Conservation (phyloP, 2,113 vertebrate species). For the Gnathonemus echidnorhynchus region DNA sequence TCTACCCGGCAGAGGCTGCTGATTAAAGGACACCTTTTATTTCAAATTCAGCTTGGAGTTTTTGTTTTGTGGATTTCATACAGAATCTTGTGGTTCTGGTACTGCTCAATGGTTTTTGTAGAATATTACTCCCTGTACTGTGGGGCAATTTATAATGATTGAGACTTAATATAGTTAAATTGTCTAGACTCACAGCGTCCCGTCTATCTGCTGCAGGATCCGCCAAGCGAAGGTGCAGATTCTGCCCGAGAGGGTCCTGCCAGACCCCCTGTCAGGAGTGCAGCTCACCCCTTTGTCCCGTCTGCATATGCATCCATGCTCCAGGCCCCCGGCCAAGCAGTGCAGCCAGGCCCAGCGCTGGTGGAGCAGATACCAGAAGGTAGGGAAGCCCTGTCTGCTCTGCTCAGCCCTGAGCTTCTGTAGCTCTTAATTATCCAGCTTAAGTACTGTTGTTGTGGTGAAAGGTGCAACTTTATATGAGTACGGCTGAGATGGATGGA, state of each 20-base stretch:
- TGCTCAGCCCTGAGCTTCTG: not conserved
- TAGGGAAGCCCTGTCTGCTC: conserved; percentile 39
- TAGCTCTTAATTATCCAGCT: not conserved
- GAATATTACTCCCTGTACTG: not conserved
- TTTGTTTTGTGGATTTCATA: not conserved
- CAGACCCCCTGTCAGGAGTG: conserved; percentile 77
- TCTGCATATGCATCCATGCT: conserved; percentile 64
- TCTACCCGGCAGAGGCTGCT: not conserved
- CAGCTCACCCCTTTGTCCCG: conserved; percentile 73
- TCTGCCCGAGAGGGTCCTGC: conserved; percentile 84
- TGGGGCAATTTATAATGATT: not conserved
- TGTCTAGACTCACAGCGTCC: not conserved
- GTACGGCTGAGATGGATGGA: not conserved
- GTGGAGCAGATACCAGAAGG: conserved; percentile 84
- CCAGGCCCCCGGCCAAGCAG: conserved; percentile 57
- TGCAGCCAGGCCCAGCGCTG: conserved; percentile 64
- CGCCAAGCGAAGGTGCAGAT: conserved; percentile 93
- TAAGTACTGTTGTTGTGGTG: not conserved
- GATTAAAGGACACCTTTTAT: not conserved
- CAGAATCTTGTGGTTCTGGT: not conserved
- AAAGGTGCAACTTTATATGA: not conserved
- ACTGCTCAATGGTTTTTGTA: not conserved
- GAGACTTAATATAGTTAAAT: not conserved
- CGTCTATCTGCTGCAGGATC: conserved; percentile 58
- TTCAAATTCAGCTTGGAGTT: not conserved